A percentile compares a stretch with the other conserved stretches of the same genome.
phyloP scores from a whole-genome alignment of 1,140 invertebrate species.

The Campoletis sonorensis region DNA sequence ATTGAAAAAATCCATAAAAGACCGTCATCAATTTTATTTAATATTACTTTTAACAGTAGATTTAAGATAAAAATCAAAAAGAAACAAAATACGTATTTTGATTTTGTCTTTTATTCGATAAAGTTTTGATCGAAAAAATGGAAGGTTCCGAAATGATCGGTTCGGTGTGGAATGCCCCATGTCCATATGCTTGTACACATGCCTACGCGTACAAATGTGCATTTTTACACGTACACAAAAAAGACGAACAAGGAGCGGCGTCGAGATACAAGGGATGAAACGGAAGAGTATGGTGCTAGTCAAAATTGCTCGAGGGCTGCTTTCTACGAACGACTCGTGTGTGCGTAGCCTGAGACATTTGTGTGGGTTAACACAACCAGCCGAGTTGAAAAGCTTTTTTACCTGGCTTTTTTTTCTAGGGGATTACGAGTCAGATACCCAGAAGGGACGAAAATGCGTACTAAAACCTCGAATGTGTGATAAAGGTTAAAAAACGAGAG shows the following conservation, averaged over 20 bases:
- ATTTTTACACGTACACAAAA: no score
- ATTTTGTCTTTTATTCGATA: no score
- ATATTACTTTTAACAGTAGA: no score
- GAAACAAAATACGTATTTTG: no score
- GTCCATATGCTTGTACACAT: neutral
- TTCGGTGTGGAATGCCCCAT: no score
- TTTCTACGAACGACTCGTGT: slow-evolving; percentile 7
- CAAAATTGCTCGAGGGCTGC: neutral
- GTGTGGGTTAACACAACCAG: neutral
- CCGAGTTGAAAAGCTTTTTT: neutral
- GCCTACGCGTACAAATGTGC: neutral
- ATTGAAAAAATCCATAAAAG: no score
- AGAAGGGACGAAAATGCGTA: neutral
- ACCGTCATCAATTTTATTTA: no score
- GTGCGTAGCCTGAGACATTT: neutral
- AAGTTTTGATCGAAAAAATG: no score
- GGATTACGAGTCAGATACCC: slow-evolving; percentile 6
- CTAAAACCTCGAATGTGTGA: neutral
- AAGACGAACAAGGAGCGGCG: neutral
- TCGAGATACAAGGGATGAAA: slow-evolving; percentile 22
- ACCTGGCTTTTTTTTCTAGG: neutral
- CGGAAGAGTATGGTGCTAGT: neutral
- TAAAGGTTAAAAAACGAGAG: neutral
- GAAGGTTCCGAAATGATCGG: no score
- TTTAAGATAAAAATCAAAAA: no score